These are phyloP conservation scores for Caretta caretta DNA, from an alignment of 2,113 vertebrate genomes.

Conservation along the genomic window DNA sequence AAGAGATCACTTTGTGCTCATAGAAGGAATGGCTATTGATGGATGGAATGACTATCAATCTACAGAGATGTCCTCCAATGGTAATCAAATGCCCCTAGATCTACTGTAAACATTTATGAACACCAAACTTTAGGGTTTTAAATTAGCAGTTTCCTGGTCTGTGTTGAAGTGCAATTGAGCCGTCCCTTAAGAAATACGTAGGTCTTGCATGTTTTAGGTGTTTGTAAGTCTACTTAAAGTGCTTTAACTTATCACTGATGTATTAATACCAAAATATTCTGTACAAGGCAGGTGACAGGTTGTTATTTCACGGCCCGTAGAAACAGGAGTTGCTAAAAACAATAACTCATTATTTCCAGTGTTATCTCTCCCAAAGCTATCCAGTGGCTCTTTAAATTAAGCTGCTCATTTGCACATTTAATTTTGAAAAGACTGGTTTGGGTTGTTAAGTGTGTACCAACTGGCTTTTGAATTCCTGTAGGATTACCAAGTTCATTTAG, in stretches of 20 bases:
- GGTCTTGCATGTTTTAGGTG: background rate
- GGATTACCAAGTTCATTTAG: constrained; percentile 20
- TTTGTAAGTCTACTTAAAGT: background rate
- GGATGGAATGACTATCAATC: background rate
- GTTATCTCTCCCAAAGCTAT: constrained; percentile 11
- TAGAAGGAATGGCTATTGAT: background rate
- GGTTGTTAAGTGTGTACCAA: background rate
- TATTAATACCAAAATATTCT: background rate
- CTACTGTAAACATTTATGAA: background rate
- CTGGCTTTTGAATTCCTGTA: constrained; percentile 13
- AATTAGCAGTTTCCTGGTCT: background rate
- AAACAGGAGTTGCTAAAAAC: constrained; percentile 52
- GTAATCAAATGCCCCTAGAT: background rate
- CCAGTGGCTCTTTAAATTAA: constrained; percentile 32
- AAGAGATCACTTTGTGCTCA: background rate
- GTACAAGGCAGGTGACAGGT: constrained; percentile 48
- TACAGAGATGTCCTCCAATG: background rate
- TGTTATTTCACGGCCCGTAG: constrained; percentile 53
- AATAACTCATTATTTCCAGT: constrained; percentile 42
- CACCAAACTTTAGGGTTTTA: background rate
- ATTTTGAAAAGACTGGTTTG: constrained; percentile 42
- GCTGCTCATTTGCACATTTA: constrained; percentile 30
- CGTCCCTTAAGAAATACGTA: background rate
- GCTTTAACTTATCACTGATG: background rate
- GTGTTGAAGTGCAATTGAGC: background rate